Evolutionary conservation across 2,888 invertebrate species (phyloP).

Genomic region (Onchidella celtica): DNA sequence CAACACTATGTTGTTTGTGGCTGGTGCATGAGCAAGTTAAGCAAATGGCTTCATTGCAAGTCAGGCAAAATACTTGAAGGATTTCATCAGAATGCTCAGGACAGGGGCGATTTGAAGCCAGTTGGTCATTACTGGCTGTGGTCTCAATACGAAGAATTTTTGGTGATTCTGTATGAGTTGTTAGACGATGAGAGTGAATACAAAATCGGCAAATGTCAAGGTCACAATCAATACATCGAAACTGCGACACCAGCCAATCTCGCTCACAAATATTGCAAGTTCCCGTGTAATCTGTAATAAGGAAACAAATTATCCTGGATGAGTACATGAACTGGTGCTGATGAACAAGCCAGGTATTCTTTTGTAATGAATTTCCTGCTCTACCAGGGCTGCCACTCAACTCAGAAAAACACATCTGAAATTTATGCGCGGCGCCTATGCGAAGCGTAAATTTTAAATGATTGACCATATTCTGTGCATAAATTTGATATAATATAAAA

Average conservation of each 20-base stretch:
- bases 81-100: slow-evolving; percentile 62
- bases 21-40: slow-evolving; percentile 66
- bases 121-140: slow-evolving; percentile 38
- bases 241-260: slow-evolving; percentile 70
- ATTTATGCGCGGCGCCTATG: too few species aligned
- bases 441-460: too few species aligned
- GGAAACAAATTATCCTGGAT: too few species aligned
- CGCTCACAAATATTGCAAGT: slow-evolving; percentile 69
- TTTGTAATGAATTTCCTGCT: too few species aligned
- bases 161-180: slow-evolving; percentile 56
- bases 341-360: too few species aligned
- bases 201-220: slow-evolving; percentile 73
- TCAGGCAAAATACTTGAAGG: slow-evolving; percentile 69
- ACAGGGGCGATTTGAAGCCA: slow-evolving; percentile 62
- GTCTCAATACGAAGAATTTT: slow-evolving; percentile 71
- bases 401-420: too few species aligned
- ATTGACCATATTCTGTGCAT: too few species aligned
- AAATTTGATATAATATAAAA: too few species aligned
- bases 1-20: slow-evolving; percentile 67
- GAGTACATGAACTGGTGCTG: too few species aligned
- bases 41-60: slow-evolving; percentile 66
- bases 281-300: slow-evolving; percentile 52
- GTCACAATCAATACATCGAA: slow-evolving; percentile 72
- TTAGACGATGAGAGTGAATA: slow-evolving; percentile 70
- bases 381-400: too few species aligned